Conservation (phyloP, 2,113 vertebrate species). For the Danionella cerebrum region DNA sequence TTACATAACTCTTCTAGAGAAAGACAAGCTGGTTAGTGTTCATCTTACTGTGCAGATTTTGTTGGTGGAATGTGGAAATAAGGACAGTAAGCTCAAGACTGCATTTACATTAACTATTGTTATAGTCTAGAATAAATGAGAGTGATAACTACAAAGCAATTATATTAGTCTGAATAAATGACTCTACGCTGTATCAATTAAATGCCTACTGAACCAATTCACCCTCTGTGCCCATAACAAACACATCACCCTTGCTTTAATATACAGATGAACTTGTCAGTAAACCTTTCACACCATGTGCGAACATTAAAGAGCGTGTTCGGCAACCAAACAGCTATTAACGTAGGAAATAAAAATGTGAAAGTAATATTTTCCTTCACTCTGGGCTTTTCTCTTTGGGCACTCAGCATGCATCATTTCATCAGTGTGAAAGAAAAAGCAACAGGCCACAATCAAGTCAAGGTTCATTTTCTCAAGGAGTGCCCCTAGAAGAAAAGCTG, state of each 20-base stretch:
- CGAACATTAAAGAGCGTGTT: neutral
- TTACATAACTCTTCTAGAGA: no score
- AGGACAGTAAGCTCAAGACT: slow-evolving; percentile 43
- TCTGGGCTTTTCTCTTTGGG: neutral
- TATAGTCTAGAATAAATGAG: slow-evolving; percentile 40
- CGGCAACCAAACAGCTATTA: neutral
- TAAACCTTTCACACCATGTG: neutral
- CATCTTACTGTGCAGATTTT: slow-evolving; percentile 52
- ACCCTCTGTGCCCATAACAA: slow-evolving; percentile 3
- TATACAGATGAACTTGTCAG: neutral
- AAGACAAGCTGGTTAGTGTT: no score
- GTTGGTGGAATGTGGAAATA: slow-evolving; percentile 42
- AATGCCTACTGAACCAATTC: slow-evolving; percentile 34
- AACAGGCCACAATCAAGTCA: slow-evolving; percentile 15
- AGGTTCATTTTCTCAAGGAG: slow-evolving; percentile 11
- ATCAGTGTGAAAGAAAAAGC: neutral
- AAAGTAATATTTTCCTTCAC: slow-evolving; percentile 18
- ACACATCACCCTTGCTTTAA: slow-evolving; percentile 13
- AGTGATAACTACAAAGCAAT: slow-evolving; percentile 38
- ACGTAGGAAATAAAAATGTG: neutral
- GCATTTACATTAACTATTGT: slow-evolving; percentile 51
- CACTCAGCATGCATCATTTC: neutral
- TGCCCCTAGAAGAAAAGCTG: slow-evolving; percentile 8
- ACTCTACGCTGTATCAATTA: slow-evolving; percentile 39
- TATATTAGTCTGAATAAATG: slow-evolving; percentile 46